Evolutionary conservation across 1,140 invertebrate species (phyloP), one percentile per base, ranked within the genome.

Genomic region (Metopolophium dirhodum): DNA sequence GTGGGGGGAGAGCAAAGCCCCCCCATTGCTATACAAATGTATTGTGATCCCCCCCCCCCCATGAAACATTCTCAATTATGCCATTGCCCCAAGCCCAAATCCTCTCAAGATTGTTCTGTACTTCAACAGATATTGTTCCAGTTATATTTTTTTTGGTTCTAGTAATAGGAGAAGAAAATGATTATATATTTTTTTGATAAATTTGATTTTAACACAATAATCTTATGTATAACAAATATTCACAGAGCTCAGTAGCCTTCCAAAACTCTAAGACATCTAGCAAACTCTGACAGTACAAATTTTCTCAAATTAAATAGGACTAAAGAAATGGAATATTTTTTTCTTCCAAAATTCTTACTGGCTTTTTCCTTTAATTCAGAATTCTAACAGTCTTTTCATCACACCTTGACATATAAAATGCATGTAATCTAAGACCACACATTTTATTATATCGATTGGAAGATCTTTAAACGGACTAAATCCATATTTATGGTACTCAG

Each of bases 391-490:
- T 87, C 11, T 87, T 87, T 87, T 87, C 41, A 87, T n/a, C 23
- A 87, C 45, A 51, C 86, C 86, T 20, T 51, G 86, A 54, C 47
- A 88, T 51, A 51, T 30, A 88, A n/a, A 51, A 88, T 88, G 86
- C 86, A 51, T 88, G 35, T n/a, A 51, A 88, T 88, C 86, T 51
- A 54, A 88, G 18, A 51, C 86, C 1, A 88, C 49, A 51, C 6
- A 51, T 6, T 88, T 88, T 54, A 88, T 88, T n/a, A 88, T 51
- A 88, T 88, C 18, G 14, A 35, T 88, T n/a, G 30, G 47, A n/a
- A 88, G 49, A n/a, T 88, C 20, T 54, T 35, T 20, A 35, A 88
- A 51, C 20, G 86, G 47, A 51, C 41, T 85, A 11, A 49, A 51
- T n/a, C 49, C n/a, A 51, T 35, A 9, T 88, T 88, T 88, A n/a